Evolutionary conservation across 2,113 vertebrate genomes (phyloP), one percentile per base, ranked within the genome.

Genomic region (Gallinago undulata): DNA sequence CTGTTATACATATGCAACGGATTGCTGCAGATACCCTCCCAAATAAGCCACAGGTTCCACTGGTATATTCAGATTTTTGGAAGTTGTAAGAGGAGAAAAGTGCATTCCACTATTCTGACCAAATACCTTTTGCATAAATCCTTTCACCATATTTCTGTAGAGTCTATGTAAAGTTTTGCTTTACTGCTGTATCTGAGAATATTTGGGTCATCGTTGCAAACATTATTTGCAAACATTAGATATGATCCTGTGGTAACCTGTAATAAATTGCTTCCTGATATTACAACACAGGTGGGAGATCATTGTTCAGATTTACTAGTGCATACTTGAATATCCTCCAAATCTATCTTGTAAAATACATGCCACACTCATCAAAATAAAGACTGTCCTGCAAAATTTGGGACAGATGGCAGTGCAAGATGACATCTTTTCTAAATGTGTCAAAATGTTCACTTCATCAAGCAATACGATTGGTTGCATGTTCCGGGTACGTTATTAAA

Each of bases 391-490:
- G 90, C 92, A 96, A 84, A 96, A 94, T 92, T 96, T 94, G 89
- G 96, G 95, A 96, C 96, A 97, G 96, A 97, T 96, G 96, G 96
- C 86, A 92, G 81, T 79, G 87, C 77, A 97, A 97, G 91, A 97
- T 97, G 86, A 96, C 94, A 96, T 96, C 57, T 92, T 97, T 94
- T 95, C 94, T 62, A 94, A 95, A 97, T 92, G 90, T 96, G 92
- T 96, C 96, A 96, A 85, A 97, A 94, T 95, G 90, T 95, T 95
- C 91, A 82, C 62, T 96, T 70, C 85, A 75, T 94, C 43, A 87
- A 82, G 83, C n/a, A 87, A 62, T 69, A 48, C 19, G 90, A 96
- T 93, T 95, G 89, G 95, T 68, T 94, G 60, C 80, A 93, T 83
- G 87, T 90, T 93, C 73, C 39, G 62, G 48, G 62, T 95, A 47